phyloP scores from a whole-genome alignment of 2,113 vertebrate genomes.

The Mastomys coucha region DNA sequence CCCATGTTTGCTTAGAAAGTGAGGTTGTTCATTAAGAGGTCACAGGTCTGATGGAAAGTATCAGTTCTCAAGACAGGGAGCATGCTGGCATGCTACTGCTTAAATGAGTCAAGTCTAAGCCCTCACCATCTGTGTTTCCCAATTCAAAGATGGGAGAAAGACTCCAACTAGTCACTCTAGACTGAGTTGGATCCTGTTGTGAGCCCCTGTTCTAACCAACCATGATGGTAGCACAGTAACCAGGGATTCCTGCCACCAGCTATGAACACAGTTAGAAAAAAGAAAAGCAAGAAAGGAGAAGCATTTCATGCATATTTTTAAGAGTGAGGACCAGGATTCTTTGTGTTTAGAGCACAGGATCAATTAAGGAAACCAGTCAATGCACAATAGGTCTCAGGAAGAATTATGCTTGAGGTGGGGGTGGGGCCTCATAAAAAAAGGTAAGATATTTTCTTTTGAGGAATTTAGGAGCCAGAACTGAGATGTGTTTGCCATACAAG shows the following conservation, averaged over 20 bases:
- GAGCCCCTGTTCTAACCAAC: neutral
- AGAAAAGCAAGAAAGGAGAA: neutral
- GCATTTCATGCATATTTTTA: neutral
- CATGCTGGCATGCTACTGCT: neutral
- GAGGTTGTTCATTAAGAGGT: neutral
- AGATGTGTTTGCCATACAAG: neutral
- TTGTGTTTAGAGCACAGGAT: neutral
- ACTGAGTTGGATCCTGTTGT: neutral
- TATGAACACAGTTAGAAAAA: neutral
- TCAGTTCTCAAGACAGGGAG: neutral
- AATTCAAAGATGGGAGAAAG: slow-evolving; percentile 4
- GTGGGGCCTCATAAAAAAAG: neutral
- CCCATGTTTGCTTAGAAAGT: slow-evolving; percentile 23
- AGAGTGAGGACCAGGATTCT: neutral
- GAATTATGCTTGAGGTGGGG: no score
- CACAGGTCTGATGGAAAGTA: neutral
- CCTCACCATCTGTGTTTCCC: neutral
- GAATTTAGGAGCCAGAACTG: neutral
- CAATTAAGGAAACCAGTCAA: neutral
- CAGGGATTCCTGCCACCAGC: neutral
- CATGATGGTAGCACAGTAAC: neutral
- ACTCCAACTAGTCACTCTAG: neutral
- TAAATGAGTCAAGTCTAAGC: neutral
- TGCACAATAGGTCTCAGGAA: neutral
- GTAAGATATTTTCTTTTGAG: neutral